Percentiles rank a stretch among this genome's conserved stretches.
These are phyloP conservation scores for Ceyx melanurus DNA, from an alignment of 2,113 vertebrate species.

Conservation along the genomic window DNA sequence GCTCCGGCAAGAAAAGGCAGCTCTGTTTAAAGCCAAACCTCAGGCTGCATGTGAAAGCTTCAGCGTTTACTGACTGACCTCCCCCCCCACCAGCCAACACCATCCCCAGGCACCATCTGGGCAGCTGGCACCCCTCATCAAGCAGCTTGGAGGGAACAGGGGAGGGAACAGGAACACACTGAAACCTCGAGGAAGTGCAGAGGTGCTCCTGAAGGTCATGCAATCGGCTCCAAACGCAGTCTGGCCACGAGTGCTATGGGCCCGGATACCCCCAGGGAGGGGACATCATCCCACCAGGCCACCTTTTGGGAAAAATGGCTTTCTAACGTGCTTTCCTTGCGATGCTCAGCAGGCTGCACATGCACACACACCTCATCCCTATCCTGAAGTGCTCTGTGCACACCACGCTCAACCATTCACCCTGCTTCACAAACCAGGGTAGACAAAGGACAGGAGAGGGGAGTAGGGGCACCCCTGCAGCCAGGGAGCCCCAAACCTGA, in stretches of 20 bases:
- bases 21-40: neutral
- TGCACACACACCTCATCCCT: neutral
- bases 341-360: rapidly evolving
- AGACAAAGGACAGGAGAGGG: neutral
- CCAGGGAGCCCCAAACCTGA: rapidly evolving
- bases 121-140: neutral
- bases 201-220: neutral
- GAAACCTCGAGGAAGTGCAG: neutral
- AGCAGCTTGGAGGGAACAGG: neutral
- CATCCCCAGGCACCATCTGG: rapidly evolving
- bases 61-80: too few relatives aligned
- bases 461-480: neutral
- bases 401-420: neutral
- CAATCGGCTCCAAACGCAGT: rapidly evolving
- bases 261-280: too few relatives aligned
- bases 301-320: neutral
- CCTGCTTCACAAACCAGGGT: neutral
- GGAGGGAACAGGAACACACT: rapidly evolving
- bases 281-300: rapidly evolving
- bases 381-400: rapidly evolving
- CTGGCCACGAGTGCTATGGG: rapidly evolving
- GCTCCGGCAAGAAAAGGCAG: neutral
- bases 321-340: neutral
- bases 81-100: neutral
- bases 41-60: neutral